Conservation (phyloP, 2,888 invertebrate species). For the Philaethria dido region DNA sequence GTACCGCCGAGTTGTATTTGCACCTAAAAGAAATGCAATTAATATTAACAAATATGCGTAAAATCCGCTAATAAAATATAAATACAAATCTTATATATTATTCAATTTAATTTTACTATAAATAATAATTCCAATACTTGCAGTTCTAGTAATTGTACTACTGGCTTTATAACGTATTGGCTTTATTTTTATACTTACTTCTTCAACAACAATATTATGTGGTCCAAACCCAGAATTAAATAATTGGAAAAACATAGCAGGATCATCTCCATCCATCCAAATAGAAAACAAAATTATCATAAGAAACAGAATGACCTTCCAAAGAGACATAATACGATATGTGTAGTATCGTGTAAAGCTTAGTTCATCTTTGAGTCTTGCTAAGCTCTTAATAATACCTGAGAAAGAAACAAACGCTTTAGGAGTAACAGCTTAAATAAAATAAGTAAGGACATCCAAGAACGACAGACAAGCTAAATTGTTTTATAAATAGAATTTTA, state of each 20-base stretch:
- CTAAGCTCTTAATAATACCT: constrained; percentile 89
- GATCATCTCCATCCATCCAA: constrained; percentile 89
- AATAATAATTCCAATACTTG: not conserved
- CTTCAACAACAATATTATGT: constrained; percentile 91
- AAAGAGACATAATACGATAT: constrained; percentile 94
- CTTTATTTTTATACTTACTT: constrained; percentile 68
- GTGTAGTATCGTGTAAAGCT: constrained; percentile 93
- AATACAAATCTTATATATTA: too few species aligned
- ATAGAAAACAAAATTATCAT: constrained; percentile 88
- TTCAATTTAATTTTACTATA: not conserved
- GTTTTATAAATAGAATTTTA: too few species aligned
- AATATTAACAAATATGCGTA: not conserved
- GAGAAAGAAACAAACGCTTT: constrained; percentile 43
- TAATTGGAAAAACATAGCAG: constrained; percentile 90
- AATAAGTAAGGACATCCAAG: not conserved
- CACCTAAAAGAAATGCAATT: constrained; percentile 69
- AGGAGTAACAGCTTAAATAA: not conserved
- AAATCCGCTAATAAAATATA: not conserved
- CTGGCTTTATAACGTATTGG: not conserved
- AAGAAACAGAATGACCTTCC: constrained; percentile 94
- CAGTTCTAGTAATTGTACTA: too few species aligned
- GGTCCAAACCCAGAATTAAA: constrained; percentile 89
- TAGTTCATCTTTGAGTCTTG: constrained; percentile 91
- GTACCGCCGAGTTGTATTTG: constrained; percentile 85
- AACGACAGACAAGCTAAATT: too few species aligned